Conservation (phyloP, 1,140 invertebrate species). For the Paracyclopina nana region DNA sequence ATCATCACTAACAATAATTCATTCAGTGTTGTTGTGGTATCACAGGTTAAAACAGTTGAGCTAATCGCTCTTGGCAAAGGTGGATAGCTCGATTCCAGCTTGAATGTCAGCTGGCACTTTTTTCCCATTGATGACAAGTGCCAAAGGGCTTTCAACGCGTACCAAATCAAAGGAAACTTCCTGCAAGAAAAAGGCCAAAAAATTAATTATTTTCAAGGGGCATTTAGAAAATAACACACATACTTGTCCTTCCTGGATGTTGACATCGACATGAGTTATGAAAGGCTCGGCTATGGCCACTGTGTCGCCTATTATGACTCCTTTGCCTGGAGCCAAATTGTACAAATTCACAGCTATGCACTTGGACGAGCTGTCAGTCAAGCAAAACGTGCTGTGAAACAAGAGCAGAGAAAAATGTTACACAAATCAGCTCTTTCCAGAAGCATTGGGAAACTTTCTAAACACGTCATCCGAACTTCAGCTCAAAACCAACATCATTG, state of each 20-base stretch:
- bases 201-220: not conserved
- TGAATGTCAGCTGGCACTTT: conserved; percentile 45
- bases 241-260: conserved; percentile 18
- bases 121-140: conserved; percentile 50
- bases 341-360: conserved; percentile 28
- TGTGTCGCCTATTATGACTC: conserved; percentile 30
- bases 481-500: no score
- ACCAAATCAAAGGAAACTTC: conserved; percentile 46
- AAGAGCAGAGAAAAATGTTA: not conserved
- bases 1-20: no score
- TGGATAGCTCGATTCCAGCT: conserved; percentile 32
- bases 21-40: no score
- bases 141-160: conserved; percentile 48
- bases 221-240: no score
- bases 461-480: no score
- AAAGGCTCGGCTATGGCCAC: conserved; percentile 28
- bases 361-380: conserved; percentile 25
- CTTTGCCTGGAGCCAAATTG: conserved; percentile 26
- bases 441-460: no score
- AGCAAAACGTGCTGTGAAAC: conserved; percentile 23
- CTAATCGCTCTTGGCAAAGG: conserved; percentile 21
- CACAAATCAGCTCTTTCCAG: no score
- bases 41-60: no score
- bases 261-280: no score
- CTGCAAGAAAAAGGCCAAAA: conserved; percentile 32